These are phyloP conservation scores for Vespertilio murinus DNA, from an alignment of 2,797 vertebrate genomes.

Conservation along the genomic window DNA sequence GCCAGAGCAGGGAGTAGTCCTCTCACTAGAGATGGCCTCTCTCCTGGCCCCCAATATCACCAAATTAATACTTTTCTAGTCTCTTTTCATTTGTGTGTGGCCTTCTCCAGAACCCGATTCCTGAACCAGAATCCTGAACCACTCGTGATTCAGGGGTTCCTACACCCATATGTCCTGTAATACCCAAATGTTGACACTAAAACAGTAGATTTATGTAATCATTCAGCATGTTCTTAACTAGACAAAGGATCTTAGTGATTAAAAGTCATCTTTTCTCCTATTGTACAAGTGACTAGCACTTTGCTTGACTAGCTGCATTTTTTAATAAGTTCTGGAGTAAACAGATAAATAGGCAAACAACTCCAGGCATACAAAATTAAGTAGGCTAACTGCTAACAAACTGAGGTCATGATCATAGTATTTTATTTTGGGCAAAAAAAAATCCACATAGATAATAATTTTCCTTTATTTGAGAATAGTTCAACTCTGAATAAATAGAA, in stretches of 20 bases:
- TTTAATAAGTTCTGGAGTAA: not conserved
- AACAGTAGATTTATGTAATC: not conserved
- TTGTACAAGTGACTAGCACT: not conserved
- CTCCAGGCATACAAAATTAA: not conserved
- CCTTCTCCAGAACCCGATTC: too few relatives aligned
- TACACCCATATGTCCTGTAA: not conserved
- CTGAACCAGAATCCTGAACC: too few relatives aligned
- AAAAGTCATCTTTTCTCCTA: not conserved
- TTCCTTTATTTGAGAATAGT: not conserved
- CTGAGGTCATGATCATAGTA: not conserved
- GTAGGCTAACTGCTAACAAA: not conserved
- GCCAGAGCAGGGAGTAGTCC: too few relatives aligned
- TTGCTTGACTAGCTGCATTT: not conserved
- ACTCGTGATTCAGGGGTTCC: too few relatives aligned
- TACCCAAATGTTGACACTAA: not conserved
- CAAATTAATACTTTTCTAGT: too few relatives aligned
- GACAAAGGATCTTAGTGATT: not conserved
- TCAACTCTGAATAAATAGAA: conserved; percentile 43
- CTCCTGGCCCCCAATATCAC: too few relatives aligned
- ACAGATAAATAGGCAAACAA: conserved; percentile 10
- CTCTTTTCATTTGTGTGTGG: too few relatives aligned
- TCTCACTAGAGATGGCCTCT: too few relatives aligned
- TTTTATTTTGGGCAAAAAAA: conserved; percentile 27
- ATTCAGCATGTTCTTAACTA: not conserved
- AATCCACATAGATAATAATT: not conserved